phyloP scores from a whole-genome alignment of 2,888 invertebrate species.

The Epinotia bilunana region DNA sequence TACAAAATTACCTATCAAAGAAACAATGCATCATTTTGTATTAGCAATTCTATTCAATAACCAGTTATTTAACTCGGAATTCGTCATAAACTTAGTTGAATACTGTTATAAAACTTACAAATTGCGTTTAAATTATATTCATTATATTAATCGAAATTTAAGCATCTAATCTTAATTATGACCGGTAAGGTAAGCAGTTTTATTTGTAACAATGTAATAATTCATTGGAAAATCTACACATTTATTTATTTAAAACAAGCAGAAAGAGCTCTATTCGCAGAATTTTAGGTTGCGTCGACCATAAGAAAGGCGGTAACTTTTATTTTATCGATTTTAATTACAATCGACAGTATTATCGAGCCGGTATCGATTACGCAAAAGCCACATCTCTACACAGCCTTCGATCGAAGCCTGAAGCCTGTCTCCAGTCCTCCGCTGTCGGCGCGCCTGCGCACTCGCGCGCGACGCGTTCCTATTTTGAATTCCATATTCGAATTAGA shows the following conservation, averaged over 20 bases:
- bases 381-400: conserved; percentile 62
- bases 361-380: conserved; percentile 60
- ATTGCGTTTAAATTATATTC: not conserved
- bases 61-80: not conserved
- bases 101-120: not conserved
- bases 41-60: not conserved
- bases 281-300: not conserved
- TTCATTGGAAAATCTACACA: not conserved
- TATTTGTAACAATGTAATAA: conserved; percentile 6
- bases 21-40: not conserved
- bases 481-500: conserved; percentile 38
- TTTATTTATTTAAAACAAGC: not conserved
- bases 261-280: not conserved
- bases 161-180: conserved; percentile 28
- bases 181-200: not conserved
- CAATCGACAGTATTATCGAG: conserved; percentile 8
- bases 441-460: conserved; percentile 74
- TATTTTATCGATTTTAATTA: conserved; percentile 20
- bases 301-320: conserved; percentile 7
- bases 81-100: not conserved
- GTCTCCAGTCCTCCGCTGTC: conserved; percentile 66
- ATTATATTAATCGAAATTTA: conserved; percentile 19
- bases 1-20: not conserved
- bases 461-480: conserved; percentile 55
- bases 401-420: conserved; percentile 65